Conservation (phyloP, 2,888 invertebrate species). For the Platycheirus rosarum region DNA sequence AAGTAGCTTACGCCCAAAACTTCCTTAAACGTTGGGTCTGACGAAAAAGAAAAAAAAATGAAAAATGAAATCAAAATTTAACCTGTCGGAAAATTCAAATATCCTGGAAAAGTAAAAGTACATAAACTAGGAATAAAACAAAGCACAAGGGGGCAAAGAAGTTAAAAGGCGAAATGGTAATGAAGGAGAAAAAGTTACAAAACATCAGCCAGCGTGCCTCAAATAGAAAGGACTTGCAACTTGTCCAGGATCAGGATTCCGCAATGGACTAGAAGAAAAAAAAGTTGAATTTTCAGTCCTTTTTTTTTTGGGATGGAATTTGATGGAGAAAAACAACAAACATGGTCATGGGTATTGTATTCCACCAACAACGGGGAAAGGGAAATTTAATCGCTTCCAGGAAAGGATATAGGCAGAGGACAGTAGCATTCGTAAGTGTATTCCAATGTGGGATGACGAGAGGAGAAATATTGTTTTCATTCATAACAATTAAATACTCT, state of each 20-base stretch:
- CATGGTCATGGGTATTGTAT: slow-evolving; percentile 45
- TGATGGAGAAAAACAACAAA: slow-evolving; percentile 10
- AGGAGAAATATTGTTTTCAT: slow-evolving; percentile 65
- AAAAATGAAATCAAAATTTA: slow-evolving; percentile 46
- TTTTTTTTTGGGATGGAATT: slow-evolving; percentile 14
- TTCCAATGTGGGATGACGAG: slow-evolving; percentile 10
- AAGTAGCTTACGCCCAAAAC: slow-evolving; percentile 47
- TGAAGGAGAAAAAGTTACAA: slow-evolving; percentile 36
- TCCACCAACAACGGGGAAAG: slow-evolving; percentile 11
- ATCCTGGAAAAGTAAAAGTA: slow-evolving; percentile 42
- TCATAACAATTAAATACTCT: slow-evolving; percentile 56
- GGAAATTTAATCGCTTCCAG: slow-evolving; percentile 38
- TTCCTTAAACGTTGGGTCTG: slow-evolving; percentile 7
- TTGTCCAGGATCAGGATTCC: slow-evolving; percentile 4
- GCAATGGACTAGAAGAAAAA: neutral
- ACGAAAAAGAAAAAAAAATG: slow-evolving; percentile 8
- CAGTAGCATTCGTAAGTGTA: too few species aligned
- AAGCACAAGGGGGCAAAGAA: slow-evolving; percentile 3
- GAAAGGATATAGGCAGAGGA: slow-evolving; percentile 9
- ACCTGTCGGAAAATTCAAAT: slow-evolving; percentile 66
- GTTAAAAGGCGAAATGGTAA: slow-evolving; percentile 26
- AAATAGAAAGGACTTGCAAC: slow-evolving; percentile 26
- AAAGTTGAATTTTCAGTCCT: neutral
- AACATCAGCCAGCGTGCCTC: slow-evolving; percentile 35
- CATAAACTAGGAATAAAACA: neutral